Base-by-base conservation (phyloP, 2,888 invertebrate genomes). In the Theretra japonica region DNA sequence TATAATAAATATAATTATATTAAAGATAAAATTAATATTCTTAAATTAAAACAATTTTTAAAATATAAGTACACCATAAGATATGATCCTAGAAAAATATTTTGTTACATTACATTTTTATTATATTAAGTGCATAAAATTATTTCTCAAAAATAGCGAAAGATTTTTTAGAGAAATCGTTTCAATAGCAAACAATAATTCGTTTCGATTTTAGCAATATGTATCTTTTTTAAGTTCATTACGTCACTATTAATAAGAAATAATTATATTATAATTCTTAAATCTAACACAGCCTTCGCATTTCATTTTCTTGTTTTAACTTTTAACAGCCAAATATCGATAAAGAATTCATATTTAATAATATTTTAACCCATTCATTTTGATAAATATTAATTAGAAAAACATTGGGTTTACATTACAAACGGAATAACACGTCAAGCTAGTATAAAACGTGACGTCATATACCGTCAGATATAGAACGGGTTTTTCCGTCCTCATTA, bases 101-200 rank as follows among this genome's bases (percentile, higher is more conserved):
- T 65, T 65, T 23, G 21, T 65, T 48, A 48, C n/a, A 23, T 23
- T 19, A 19, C 2, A 19, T 41, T 33, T 33, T 33, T 60, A 28
- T 17, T 19, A 21, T 33, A 60, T 19, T 21, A 48, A 23, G 48
- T 65, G 17, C 23, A 48, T 17, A 17, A 2, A 41, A 62, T 17
- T 65, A 23, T 23, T 65, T 48, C 41, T 41, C 65, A 41, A 65
- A 23, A 65, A 65, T 48, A 41, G 41, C 23, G 6, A 21, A 62
- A 33, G 15, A 58, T 17, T 21, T 21, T 41, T 15, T 21, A 11
- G 11, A 33, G n/a, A 21, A n/a, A 6, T 0, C 33, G n/a, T 62
- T 4, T 41, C 21, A 41, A n/a, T 7, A 62, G 1, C 25, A 2
- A 4, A 19, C 4, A 5, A n/a, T 28, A 28, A 5, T 28, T 0